Evolutionary conservation across 2,113 vertebrate genomes (phyloP), one percentile per base, ranked within the genome.

Genomic region (Thunnus thynnus): DNA sequence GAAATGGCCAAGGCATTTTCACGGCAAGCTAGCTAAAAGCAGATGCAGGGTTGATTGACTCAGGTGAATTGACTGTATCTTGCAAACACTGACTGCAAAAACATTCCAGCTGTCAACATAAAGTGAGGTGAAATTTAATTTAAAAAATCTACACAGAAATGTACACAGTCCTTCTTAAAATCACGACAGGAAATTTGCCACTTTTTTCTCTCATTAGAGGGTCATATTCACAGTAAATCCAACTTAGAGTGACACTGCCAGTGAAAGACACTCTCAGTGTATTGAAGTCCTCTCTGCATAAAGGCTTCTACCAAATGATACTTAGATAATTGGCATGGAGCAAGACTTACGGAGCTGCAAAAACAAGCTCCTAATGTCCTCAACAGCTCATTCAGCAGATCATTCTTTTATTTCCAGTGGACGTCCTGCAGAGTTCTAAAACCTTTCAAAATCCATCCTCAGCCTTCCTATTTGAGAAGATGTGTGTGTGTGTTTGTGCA

Each of bases 351-450:
- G 17, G 41, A 52, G 50, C 58, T 8, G 63, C 16, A 5, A 58
- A 79, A 67, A 64, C 16, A 0, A 57, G 65, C 58, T 61, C 41
- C 48, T 78, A 61, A 67, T 25, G 25, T 54, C 70, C 76, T 63
- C 57, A 72, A 25, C 18, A 54, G 69, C 60, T 70, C 58, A 46
- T 76, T 72, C 68, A 3, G 22, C 0, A 3, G n/a, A 36, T 82
- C 52, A 52, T 86, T 91, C 68, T 60, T 80, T 89, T 76, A 44
- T 61, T 75, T 83, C 57, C 65, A 44, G 17, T 12, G 30, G 72
- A 71, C 17, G 14, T 64, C 62, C 72, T 48, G 68, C 78, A 36
- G 70, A 63, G 60, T 58, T 88, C 72, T 80, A 18, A 84, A 83
- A 73, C 30, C 60, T 74, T 68, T 56, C 16, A 22, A 78, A 78